A percentile compares a stretch with the other conserved stretches of the same genome.
Evolutionary conservation across 2,888 invertebrate genomes (phyloP).

Genomic region (Bellardia pandia): DNA sequence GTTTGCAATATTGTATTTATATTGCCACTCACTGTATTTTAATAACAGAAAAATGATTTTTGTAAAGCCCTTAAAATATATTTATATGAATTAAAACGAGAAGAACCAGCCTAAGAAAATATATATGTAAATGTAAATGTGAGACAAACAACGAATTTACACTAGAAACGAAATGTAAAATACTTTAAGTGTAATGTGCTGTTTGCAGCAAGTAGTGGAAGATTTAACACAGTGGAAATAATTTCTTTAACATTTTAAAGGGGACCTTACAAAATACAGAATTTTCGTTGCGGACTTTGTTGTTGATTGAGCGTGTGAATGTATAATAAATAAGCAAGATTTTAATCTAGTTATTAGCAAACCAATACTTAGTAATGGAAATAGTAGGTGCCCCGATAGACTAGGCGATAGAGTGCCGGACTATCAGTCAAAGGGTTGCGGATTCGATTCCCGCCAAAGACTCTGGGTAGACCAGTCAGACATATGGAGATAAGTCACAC

Average conservation of each 20-base stretch:
- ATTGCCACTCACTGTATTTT: constrained; percentile 39
- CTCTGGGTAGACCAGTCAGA: too few species aligned
- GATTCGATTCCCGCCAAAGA: too few species aligned
- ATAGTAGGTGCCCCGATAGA: too few species aligned
- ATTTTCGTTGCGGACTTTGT: too few species aligned
- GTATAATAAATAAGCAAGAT: too few species aligned
- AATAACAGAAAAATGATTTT: constrained; percentile 69
- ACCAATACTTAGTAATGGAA: too few species aligned
- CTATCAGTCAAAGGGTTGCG: too few species aligned
- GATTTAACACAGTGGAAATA: neutral
- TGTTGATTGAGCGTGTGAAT: too few species aligned
- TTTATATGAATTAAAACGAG: constrained; percentile 59
- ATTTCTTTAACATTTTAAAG: constrained; percentile 3
- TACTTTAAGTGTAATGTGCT: neutral
- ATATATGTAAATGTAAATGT: constrained; percentile 6
- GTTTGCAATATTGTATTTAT: too few species aligned
- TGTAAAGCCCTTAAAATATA: constrained; percentile 65
- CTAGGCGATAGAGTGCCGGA: too few species aligned
- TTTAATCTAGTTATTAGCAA: too few species aligned
- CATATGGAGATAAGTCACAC: too few species aligned
- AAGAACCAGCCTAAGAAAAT: constrained; percentile 1
- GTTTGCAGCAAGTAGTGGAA: neutral
- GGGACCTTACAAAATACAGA: neutral
- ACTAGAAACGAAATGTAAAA: neutral
- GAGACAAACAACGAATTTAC: neutral